Base-by-base conservation (phyloP, 2,113 vertebrate genomes). In the Campylorhamphus procurvoides region DNA sequence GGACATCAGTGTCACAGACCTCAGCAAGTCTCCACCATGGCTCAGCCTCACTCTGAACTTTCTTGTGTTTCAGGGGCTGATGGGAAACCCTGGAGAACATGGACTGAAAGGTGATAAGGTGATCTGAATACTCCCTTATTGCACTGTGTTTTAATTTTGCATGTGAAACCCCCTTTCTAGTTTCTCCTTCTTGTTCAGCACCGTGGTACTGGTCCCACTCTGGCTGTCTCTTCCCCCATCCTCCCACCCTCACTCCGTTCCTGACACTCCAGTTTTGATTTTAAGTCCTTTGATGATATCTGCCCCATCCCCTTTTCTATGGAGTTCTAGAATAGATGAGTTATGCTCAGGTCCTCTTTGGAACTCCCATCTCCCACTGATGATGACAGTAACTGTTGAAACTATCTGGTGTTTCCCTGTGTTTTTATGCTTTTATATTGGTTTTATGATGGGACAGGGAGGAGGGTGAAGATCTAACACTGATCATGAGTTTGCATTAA, bases 31-130 rank as follows among this genome's bases (percentile, higher is more conserved):
- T 73, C 69, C 18, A 6, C 18, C 10, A 6, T 44, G 40, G 28
- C 63, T 90, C 7, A 7, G 2, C 28, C 77, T 91, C 67, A 97
- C 29, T 73, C 44, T 58, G 46, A 53, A 44, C 63, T 53, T 77
- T 42, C 63, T 87, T 90, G 71, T 95, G 37, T 98, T 98, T 37
- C 97, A 99, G 99, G 99, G 99, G 67, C 98, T 99, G 97, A 98
- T 99, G 86, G 99, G 99, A 96, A 99, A 99, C 98, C 90, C 98
- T 97, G 99, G 99, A 98, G 99, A 99, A 97, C 98, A 99, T 98
- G 99, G 99, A 99, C 99, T 99, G 99, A 99, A 99, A 99, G 99
- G 99, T 99, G 99, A 99, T 99, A 99, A 99, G 99, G 99, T 99
- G 99, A 99, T 99, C 99, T 99, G 99, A 99, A 99, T 99, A 98